Evolutionary conservation across 2,888 invertebrate genomes (phyloP), one percentile per base, ranked within the genome.

Genomic region (Dicyrtomina minuta): DNA sequence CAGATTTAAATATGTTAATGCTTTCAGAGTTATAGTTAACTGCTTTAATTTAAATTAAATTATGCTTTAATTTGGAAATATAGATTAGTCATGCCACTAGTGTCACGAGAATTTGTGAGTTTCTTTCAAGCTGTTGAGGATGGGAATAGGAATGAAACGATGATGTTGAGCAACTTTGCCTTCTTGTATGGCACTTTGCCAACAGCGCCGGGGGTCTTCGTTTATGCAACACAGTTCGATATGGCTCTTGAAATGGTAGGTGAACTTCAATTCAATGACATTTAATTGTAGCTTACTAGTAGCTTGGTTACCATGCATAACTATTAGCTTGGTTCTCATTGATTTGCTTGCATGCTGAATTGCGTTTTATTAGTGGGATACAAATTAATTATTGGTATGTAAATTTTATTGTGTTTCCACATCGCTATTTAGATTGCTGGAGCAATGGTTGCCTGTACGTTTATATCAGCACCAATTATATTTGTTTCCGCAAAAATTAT

Each of bases 131-230:
- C 88, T 70, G 82, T 80, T 0, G 71, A 77, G 1, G 88, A n/a
- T n/a, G n/a, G n/a, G n/a, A n/a, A 89, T 79, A 85, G 86, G 17
- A 88, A 89, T 20, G 91, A 92, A 78, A 92, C 92, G 0, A 84
- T 88, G 12, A 91, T 93, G 74, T 83, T 93, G 69, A 92, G 93
- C 75, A 95, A 93, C 49, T 96, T 92, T 81, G 96, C 93, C 0
- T 97, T 97, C 83, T 85, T 97, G 0, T 96, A 96, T 81, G 96
- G 97, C 66, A 96, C 96, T 0, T 92, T 97, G 82, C 97, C 97
- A 0, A 89, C 95, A 1, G 96, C 96, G 0, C 96, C 96, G 0
- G 93, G 93, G n/a, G 92, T 95, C 0, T 96, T 96, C 81, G 93
- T 97, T 2, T 94, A 95, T 82, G 93, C 96, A 0, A 88, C 91